Base-by-base conservation (phyloP, 1,140 invertebrate species). In the Drosophila sturtevanti region DNA sequence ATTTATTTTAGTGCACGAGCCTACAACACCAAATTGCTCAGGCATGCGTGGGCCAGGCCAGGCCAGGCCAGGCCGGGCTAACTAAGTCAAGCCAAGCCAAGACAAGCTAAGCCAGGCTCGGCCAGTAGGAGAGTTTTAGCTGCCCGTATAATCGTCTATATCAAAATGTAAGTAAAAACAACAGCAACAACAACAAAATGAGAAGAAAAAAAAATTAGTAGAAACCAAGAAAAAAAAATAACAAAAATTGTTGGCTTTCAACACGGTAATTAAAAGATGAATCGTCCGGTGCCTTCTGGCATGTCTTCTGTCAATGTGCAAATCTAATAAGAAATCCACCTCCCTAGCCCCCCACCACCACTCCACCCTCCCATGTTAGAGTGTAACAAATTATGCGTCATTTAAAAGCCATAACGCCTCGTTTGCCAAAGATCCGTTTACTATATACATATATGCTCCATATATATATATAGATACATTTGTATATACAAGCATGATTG, bases 211-310 rank as follows among this genome's bases (percentile, higher is more conserved):
- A 6, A 10, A 35, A 41, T n/a, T 31, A 10, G 22, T n/a, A 24
- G 58, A 12, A 18, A 21, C 48, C 62, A 64, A 82, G 82, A 87
- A 6, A 34, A 34, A 3, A 44, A 16, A 16, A 44, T 16, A 14
- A 44, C 4, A 44, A 2, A 91, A 80, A 89, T 89, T 91, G 76
- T 22, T 73, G 48, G 77, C 90, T 91, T 91, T 91, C 90, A 91
- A 82, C 89, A 77, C 80, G 78, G 86, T 91, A 91, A 91, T 91
- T 91, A 91, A 91, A 91, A 91, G 89, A 91, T 91, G 89, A 91
- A 91, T 91, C 90, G 89, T 87, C 78, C 41, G 41, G 9, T 48
- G 41, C 41, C 41, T 48, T 48, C 41, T 18, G 41, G 41, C 41
- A 48, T 48, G 41, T 48, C 41, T 48, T 48, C 65, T 69, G 60